phyloP scores from a whole-genome alignment of 2,113 vertebrate genomes.

The Tylochromis polylepis region DNA sequence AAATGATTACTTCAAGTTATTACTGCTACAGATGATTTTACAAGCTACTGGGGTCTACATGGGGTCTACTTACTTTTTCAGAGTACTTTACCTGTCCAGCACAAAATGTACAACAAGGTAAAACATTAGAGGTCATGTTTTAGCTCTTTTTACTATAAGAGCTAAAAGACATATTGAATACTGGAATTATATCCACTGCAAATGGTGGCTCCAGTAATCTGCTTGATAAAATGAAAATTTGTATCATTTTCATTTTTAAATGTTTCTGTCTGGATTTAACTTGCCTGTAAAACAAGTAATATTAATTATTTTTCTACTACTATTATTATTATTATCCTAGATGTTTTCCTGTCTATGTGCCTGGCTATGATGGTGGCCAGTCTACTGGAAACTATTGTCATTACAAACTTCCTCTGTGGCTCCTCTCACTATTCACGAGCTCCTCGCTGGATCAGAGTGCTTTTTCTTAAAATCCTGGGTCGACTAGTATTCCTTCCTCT shows the following conservation, averaged over 20 bases:
- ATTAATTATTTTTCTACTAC: background rate
- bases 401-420: slow-evolving; percentile 55
- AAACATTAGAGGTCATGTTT: no score
- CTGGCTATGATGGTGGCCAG: slow-evolving; percentile 66
- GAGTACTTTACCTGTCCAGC: no score
- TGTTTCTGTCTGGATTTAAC: background rate
- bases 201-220: no score
- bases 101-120: no score
- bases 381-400: slow-evolving; percentile 60
- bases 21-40: no score
- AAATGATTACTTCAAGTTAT: no score
- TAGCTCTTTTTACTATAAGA: no score
- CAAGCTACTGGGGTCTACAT: no score
- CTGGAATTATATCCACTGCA: no score
- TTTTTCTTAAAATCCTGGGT: slow-evolving; percentile 47
- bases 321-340: background rate
- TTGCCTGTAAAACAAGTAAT: background rate
- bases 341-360: slow-evolving; percentile 68
- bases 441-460: slow-evolving; percentile 49
- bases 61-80: no score
- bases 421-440: slow-evolving; percentile 16
- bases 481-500: slow-evolving; percentile 20
- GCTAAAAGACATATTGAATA: no score
- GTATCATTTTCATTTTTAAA: background rate
- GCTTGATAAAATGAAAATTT: no score